A percentile compares a stretch with the other conserved stretches of the same genome.
These are phyloP conservation scores for Ectemnius lituratus DNA, from an alignment of 2,888 invertebrate genomes.

Conservation along the genomic window DNA sequence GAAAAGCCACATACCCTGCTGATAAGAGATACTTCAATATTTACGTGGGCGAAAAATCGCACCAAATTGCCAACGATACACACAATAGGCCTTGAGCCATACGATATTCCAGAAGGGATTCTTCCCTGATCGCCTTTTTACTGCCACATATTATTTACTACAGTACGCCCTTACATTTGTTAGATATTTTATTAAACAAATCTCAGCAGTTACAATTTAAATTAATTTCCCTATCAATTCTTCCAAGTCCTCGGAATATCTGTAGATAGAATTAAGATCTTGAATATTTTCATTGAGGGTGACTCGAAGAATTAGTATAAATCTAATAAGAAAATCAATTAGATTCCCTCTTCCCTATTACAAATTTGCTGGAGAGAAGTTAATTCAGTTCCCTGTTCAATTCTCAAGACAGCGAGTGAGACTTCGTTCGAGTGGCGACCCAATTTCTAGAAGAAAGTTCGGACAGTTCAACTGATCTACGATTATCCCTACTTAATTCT, in stretches of 20 bases:
- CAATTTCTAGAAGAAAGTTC: constrained; percentile 2
- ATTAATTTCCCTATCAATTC: neutral
- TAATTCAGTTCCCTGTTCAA: too few species aligned
- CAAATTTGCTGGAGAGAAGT: neutral
- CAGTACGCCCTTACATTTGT: too few species aligned
- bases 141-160: too few species aligned
- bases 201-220: neutral
- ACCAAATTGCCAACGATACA: constrained; percentile 8
- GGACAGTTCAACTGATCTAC: neutral
- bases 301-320: too few species aligned
- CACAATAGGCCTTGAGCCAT: neutral
- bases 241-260: too few species aligned
- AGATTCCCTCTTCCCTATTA: neutral
- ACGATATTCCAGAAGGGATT: neutral
- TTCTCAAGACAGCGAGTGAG: constrained; percentile 3
- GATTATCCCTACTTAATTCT: neutral
- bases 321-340: neutral
- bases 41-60: constrained; percentile 1
- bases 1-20: neutral
- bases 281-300: too few species aligned
- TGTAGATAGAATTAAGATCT: too few species aligned
- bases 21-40: constrained; percentile 19
- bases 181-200: neutral
- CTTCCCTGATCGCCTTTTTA: too few species aligned
- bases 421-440: constrained; percentile 10